Percentiles rank a stretch among this genome's conserved stretches.
Conservation (phyloP, 2,888 invertebrate genomes). For the Cenopis cana region DNA sequence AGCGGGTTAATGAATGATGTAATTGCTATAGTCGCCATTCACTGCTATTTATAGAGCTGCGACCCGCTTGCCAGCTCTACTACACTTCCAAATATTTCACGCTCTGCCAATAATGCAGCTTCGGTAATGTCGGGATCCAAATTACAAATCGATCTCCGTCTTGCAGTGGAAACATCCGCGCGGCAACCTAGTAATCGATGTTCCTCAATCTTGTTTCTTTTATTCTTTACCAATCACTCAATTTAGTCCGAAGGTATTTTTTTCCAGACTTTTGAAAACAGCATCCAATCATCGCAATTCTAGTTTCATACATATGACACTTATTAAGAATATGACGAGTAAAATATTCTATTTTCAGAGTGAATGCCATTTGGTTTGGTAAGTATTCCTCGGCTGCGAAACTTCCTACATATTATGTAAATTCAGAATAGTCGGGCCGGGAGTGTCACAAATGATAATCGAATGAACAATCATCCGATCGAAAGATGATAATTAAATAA, state of each 20-base stretch:
- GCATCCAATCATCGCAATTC: too few relatives aligned
- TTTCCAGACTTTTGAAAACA: background rate
- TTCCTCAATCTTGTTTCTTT: background rate
- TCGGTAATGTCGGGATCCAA: background rate
- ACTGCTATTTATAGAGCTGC: slow-evolving; percentile 62
- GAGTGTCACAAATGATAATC: background rate
- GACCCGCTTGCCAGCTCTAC: slow-evolving; percentile 46
- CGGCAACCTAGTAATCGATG: background rate
- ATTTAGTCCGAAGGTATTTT: background rate
- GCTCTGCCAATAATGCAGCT: slow-evolving; percentile 35
- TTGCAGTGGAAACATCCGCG: background rate
- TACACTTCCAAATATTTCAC: slow-evolving; percentile 35
- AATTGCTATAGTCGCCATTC: slow-evolving; percentile 67
- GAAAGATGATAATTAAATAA: background rate
- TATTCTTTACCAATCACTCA: background rate
- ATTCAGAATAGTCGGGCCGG: background rate
- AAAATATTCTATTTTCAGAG: too few relatives aligned
- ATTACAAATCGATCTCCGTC: background rate
- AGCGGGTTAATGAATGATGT: slow-evolving; percentile 61
- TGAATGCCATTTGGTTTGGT: background rate
- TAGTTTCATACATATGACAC: too few relatives aligned
- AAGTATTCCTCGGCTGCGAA: background rate
- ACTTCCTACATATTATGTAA: background rate
- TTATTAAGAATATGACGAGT: too few relatives aligned
- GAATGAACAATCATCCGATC: background rate